These are phyloP conservation scores for Dioctria linearis DNA, from an alignment of 2,888 invertebrate species.

Conservation along the genomic window DNA sequence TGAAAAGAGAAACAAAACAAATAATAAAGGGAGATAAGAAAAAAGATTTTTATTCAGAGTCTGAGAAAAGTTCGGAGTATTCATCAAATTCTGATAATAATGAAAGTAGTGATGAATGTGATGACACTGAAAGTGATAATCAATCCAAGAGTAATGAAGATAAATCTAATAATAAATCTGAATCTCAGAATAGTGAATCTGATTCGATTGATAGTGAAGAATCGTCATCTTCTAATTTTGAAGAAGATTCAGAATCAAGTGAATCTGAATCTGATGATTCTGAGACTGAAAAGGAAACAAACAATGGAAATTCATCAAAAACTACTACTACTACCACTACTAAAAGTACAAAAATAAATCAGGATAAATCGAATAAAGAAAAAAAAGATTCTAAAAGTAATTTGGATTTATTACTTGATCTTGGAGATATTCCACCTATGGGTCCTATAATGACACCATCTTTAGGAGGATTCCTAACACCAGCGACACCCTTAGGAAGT, in stretches of 20 bases:
- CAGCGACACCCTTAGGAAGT: conserved; percentile 69
- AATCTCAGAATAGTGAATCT: conserved; percentile 57
- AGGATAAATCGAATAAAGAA: conserved; percentile 57
- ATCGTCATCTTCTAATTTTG: conserved; percentile 18
- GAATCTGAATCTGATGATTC: conserved; percentile 15
- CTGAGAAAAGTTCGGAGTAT: conserved; percentile 68
- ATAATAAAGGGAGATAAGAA: conserved; percentile 69
- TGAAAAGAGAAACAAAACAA: conserved; percentile 63
- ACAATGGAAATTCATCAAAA: conserved; percentile 57
- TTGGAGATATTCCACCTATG: conserved; percentile 84
- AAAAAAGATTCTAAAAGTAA: conserved; percentile 74
- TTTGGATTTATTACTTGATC: conserved; percentile 86
- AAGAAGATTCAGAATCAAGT: conserved; percentile 47
- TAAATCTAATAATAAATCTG: conserved; percentile 37
- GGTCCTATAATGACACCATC: conserved; percentile 82
- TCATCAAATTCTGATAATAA: conserved; percentile 61
- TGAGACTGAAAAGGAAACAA: conserved; percentile 68
- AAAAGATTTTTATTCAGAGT: conserved; percentile 76
- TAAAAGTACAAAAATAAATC: conserved; percentile 1
- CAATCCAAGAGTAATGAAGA: conserved; percentile 62
- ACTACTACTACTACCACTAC: neutral
- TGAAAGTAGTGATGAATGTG: conserved; percentile 55
- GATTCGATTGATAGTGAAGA: conserved; percentile 52
- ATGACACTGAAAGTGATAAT: conserved; percentile 62
- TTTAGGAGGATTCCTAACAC: conserved; percentile 83